Evolutionary conservation across 2,888 invertebrate genomes (phyloP).

Genomic region (Mesoligia furuncula): DNA sequence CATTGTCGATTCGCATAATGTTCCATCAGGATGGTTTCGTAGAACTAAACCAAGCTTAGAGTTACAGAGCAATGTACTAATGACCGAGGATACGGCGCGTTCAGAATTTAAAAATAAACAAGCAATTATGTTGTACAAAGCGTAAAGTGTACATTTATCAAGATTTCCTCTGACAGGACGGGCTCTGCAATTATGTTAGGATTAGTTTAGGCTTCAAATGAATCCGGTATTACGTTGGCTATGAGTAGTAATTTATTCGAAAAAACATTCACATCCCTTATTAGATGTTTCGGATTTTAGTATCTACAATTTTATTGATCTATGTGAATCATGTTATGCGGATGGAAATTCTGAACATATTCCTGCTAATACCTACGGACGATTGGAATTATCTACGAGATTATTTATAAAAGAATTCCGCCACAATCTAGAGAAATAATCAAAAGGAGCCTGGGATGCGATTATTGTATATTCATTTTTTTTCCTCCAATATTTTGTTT

Average conservation of each 20-base stretch:
- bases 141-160: conserved; percentile 51
- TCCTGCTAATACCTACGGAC: not conserved
- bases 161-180: conserved; percentile 42
- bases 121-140: conserved; percentile 48
- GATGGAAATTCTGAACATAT: not conserved
- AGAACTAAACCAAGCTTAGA: conserved; percentile 41
- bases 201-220: conserved; percentile 38
- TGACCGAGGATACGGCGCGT: conserved; percentile 44
- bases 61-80: conserved; percentile 57
- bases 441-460: not conserved
- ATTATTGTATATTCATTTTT: conserved; percentile 16
- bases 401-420: not conserved
- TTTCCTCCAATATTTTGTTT: conserved; percentile 12
- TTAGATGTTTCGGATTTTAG: conserved; percentile 5
- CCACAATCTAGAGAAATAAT: not conserved
- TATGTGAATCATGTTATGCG: not conserved
- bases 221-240: conserved; percentile 11
- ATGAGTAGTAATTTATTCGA: conserved; percentile 22
- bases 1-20: conserved; percentile 42
- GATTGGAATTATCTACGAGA: not conserved
- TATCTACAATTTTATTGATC: not conserved
- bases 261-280: not conserved
- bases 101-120: conserved; percentile 56
- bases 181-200: conserved; percentile 38
- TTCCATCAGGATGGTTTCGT: conserved; percentile 39